Evolutionary conservation across 2,888 invertebrate species (phyloP).

Genomic region (Phytoseiulus persimilis): DNA sequence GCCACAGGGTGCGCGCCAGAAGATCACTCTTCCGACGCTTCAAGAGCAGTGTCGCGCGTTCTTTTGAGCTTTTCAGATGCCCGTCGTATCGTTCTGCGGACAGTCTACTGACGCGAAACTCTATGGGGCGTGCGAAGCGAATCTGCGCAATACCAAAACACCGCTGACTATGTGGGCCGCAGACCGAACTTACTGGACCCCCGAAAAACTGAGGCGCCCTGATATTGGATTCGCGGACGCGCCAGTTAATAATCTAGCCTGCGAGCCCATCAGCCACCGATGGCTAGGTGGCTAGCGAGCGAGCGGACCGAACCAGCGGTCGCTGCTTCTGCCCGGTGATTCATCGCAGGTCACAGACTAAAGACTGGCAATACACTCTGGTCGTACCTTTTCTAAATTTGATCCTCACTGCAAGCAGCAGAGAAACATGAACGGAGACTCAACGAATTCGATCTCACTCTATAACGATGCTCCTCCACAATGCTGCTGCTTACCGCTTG

Average conservation of each 20-base stretch:
- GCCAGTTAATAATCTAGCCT: background rate
- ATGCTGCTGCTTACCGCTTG: slow-evolving; percentile 29
- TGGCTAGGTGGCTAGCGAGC: background rate
- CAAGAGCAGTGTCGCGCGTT: background rate
- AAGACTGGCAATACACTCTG: background rate
- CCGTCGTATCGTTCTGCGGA: background rate
- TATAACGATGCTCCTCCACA: background rate
- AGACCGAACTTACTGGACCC: background rate
- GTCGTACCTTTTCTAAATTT: background rate
- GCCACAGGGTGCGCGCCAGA: background rate
- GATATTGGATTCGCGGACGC: background rate
- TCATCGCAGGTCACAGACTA: background rate
- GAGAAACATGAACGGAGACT: background rate
- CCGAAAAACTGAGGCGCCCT: background rate
- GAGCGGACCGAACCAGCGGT: background rate
- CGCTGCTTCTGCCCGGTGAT: background rate
- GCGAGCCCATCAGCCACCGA: background rate
- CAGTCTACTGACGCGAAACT: background rate
- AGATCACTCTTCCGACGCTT: background rate
- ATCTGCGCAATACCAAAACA: background rate
- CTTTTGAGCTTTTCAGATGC: background rate
- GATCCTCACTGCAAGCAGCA: background rate
- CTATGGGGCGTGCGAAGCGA: background rate
- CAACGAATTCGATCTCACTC: background rate
- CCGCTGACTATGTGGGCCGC: background rate